phyloP scores from a whole-genome alignment of 2,113 vertebrate species.

The Bostrychus sinensis region DNA sequence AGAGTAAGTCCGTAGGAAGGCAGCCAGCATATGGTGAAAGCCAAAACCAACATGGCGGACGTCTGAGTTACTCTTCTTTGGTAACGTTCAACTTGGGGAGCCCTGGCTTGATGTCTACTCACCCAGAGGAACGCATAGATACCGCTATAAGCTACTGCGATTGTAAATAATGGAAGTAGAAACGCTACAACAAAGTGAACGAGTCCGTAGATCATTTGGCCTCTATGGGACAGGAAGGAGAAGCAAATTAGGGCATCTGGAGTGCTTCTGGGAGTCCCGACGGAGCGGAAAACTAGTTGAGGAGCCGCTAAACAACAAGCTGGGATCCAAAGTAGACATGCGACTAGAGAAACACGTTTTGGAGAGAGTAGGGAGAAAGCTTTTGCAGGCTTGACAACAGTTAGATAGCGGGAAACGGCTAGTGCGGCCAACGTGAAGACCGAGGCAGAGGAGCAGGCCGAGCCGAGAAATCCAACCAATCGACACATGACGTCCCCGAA shows the following conservation, averaged over 20 bases:
- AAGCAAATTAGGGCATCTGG: constrained; percentile 65
- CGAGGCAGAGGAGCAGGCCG: constrained; percentile 72
- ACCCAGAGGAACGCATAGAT: constrained; percentile 72
- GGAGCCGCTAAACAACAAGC: constrained; percentile 70
- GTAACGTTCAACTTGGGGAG: constrained; percentile 74
- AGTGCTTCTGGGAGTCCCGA: constrained; percentile 15
- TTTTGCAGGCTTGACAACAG: constrained; percentile 70
- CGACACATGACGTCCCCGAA: constrained; percentile 76
- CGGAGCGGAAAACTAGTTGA: constrained; percentile 71
- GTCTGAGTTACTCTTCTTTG: constrained; percentile 77
- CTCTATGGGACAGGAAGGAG: constrained; percentile 62
- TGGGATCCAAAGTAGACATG: constrained; percentile 69
- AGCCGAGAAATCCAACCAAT: constrained; percentile 74
- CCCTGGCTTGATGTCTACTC: constrained; percentile 23
- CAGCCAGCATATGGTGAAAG: constrained; percentile 80
- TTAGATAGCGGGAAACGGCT: constrained; percentile 74
- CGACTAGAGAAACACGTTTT: constrained; percentile 31
- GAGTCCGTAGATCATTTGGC: constrained; percentile 73
- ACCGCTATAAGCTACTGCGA: constrained; percentile 66
- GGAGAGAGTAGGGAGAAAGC: constrained; percentile 64
- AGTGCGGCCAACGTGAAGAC: constrained; percentile 74
- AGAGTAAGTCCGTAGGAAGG: constrained; percentile 77
- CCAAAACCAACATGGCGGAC: constrained; percentile 76
- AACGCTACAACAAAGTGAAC: constrained; percentile 76
- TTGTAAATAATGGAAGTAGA: constrained; percentile 69